phyloP scores from a whole-genome alignment of 2,888 invertebrate genomes.

The Volucella zonaria region DNA sequence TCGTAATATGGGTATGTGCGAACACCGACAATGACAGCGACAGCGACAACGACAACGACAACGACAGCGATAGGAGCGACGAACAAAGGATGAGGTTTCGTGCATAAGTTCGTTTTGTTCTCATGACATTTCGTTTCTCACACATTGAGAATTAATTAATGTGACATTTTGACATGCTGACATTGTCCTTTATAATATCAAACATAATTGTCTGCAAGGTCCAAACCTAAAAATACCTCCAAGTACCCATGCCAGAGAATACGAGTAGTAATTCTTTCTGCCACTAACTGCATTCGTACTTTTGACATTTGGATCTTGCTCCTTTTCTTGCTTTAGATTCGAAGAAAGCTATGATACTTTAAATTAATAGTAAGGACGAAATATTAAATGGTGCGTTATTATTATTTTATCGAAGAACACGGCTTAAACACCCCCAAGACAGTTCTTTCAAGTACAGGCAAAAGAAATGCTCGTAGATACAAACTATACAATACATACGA shows the following conservation, averaged over 20 bases:
- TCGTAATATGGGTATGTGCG: background rate
- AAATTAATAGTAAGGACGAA: no score
- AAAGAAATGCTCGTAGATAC: no score
- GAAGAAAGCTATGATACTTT: no score
- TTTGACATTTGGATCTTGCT: no score
- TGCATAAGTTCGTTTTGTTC: constrained; percentile 62
- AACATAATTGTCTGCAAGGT: constrained; percentile 31
- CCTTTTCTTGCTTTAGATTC: no score
- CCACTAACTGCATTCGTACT: background rate
- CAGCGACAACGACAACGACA: no score
- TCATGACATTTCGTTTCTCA: constrained; percentile 60
- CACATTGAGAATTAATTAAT: constrained; percentile 66
- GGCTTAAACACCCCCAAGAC: no score
- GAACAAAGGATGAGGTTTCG: constrained; percentile 25
- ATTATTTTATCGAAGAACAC: no score
- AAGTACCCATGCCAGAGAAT: background rate
- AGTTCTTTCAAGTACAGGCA: no score
- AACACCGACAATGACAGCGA: background rate
- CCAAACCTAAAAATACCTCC: constrained; percentile 22
- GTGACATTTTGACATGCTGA: constrained; percentile 62
- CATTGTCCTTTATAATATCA: constrained; percentile 45
- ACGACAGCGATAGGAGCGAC: no score
- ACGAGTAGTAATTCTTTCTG: constrained; percentile 24
- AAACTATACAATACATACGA: no score
- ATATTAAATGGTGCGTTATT: no score